These are phyloP conservation scores for Lanius ludovicianus DNA, from an alignment of 2,113 vertebrate species.

Conservation along the genomic window DNA sequence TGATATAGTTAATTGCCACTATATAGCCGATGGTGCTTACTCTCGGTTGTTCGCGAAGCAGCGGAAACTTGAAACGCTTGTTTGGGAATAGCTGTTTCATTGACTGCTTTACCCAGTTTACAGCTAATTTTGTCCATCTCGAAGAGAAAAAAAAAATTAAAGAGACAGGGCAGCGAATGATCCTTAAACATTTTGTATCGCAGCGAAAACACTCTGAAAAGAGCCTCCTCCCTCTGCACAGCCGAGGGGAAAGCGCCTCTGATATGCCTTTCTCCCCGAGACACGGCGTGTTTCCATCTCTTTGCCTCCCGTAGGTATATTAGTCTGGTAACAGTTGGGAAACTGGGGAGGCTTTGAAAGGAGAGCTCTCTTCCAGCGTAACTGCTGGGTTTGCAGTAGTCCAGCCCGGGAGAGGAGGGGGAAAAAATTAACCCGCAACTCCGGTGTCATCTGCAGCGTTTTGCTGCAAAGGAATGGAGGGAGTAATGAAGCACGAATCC, in stretches of 20 bases:
- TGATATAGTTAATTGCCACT: slow-evolving; percentile 36
- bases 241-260: background rate
- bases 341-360: background rate
- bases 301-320: background rate
- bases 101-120: background rate
- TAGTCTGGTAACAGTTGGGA: background rate
- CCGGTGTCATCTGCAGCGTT: background rate
- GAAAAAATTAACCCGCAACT: background rate
- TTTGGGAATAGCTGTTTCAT: background rate
- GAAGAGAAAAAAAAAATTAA: background rate
- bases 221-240: background rate
- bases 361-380: background rate
- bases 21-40: background rate
- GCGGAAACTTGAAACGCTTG: background rate
- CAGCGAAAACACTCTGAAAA: background rate
- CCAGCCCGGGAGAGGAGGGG: too few species aligned
- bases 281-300: background rate
- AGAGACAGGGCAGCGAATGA: background rate
- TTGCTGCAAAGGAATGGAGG: background rate
- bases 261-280: background rate
- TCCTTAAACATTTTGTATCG: background rate
- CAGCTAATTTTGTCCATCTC: background rate
- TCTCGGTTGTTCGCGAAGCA: background rate
- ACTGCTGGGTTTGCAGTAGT: background rate
- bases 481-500: slow-evolving; percentile 14